phyloP scores from a whole-genome alignment of 2,888 invertebrate species.

The Drosophila testacea region DNA sequence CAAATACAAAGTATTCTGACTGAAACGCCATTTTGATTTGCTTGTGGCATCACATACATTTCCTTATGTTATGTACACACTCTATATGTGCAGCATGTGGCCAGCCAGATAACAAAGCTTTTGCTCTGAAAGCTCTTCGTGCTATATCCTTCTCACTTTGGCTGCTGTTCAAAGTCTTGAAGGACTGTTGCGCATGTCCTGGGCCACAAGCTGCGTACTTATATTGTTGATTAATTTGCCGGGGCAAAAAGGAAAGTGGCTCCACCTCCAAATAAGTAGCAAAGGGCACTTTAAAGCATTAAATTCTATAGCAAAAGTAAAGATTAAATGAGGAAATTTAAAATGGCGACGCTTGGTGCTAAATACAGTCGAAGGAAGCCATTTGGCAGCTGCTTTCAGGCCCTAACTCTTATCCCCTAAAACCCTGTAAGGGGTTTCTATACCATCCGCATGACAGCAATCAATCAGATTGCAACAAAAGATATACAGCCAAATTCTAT shows the following conservation, averaged over 20 bases:
- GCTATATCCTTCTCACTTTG: conserved; percentile 69
- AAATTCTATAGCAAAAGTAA: conserved; percentile 29
- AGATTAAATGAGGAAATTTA: conserved; percentile 50
- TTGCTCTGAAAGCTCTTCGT: conserved; percentile 39
- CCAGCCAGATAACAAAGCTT: conserved; percentile 74
- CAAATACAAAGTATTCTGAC: conserved; percentile 22
- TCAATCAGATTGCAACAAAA: conserved; percentile 80
- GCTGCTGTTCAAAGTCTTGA: conserved; percentile 40
- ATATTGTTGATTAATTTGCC: conserved; percentile 77
- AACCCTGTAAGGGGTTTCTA: conserved; percentile 31
- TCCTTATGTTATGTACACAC: conserved; percentile 26
- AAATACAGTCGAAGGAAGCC: conserved; percentile 23
- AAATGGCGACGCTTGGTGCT: conserved; percentile 56
- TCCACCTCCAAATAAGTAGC: conserved; percentile 52
- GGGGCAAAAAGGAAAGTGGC: conserved; percentile 73
- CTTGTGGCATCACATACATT: conserved; percentile 37
- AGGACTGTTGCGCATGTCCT: conserved; percentile 81
- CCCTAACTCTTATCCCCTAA: conserved; percentile 23
- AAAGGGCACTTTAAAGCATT: conserved; percentile 47
- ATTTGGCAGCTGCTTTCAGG: conserved; percentile 61
- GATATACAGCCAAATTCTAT: conserved; percentile 69
- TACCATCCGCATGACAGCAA: conserved; percentile 70
- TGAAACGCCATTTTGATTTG: conserved; percentile 75
- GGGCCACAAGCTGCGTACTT: conserved; percentile 67
- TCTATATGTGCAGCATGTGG: conserved; percentile 42